Base-by-base conservation (phyloP, 2,797 vertebrate genomes). In the Microctenopoma lineatum region DNA sequence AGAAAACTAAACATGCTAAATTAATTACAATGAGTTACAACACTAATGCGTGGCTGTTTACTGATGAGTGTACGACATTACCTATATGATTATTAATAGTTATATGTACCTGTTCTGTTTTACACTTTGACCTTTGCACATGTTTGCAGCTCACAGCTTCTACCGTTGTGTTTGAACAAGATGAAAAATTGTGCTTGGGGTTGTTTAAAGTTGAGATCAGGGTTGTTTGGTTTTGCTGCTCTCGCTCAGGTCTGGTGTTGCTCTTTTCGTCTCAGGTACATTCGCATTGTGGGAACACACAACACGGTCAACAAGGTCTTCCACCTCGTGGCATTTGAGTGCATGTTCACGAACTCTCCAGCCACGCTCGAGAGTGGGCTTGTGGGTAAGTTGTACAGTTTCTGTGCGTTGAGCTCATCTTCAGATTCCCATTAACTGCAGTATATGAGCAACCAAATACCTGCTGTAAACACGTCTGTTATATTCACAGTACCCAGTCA, bases 231-330 rank as follows among this genome's bases (percentile, higher is more conserved):
- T 18, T 26, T 41, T 36, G 9, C 18, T 15, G 18, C 14, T 34
- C 50, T 14, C 21, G 21, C 6, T 45, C 11, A 5, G 1, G 21
- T 21, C 8, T 59, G 13, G 10, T 52, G 54, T 32, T 41, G 0
- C n/a, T 65, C 15, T 51, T 16, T 62, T n/a, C 61, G 44, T 66
- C 6, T 68, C 84, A 99, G 98, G 88, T 99, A 98, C 59, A 94
- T 99, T 79, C 96, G 97, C 81, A 96, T 99, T 36, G 97, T 99
- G 69, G 98, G 98, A 39, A 99, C 98, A 14, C 96, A 99, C 87
- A 99, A 99, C 90, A 98, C 97, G 0, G 97, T 99, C 81, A 99
- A 99, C 93, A 99, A 98, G 92, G 97, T 99, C 77, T 99, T 99
- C 90, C 98, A 99, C 82, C 95, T 99, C n/a, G 98, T 99, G 87